Evolutionary conservation across 2,888 invertebrate genomes (phyloP).

Genomic region (Caenorhabditis sp.): DNA sequence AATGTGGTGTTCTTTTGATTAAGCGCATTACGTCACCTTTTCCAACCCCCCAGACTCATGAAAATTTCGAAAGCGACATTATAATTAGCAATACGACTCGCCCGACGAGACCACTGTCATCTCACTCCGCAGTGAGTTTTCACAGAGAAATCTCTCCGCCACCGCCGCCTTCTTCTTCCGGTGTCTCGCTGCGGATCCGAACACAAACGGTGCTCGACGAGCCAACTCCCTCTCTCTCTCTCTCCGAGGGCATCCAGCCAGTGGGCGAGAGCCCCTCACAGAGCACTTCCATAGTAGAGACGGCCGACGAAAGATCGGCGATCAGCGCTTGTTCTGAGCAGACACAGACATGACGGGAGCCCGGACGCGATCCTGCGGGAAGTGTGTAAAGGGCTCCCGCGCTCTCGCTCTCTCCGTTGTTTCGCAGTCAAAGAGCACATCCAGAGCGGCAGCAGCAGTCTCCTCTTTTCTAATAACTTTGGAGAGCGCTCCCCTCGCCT

Average conservation of each 20-base stretch:
- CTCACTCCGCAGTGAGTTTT: too few relatives aligned
- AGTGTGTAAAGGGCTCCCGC: constrained; percentile 46
- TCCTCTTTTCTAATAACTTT: constrained; percentile 37
- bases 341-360: constrained; percentile 12
- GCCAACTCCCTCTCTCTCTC: too few relatives aligned
- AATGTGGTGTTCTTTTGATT: too few relatives aligned
- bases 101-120: too few relatives aligned
- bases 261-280: constrained; percentile 43
- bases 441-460: constrained; percentile 17
- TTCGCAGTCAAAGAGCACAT: constrained; percentile 47
- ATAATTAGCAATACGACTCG: too few relatives aligned
- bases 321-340: neutral
- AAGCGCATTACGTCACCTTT: too few relatives aligned
- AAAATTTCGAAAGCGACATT: too few relatives aligned
- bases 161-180: constrained; percentile 27
- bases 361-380: constrained; percentile 16
- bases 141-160: too few relatives aligned
- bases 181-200: constrained; percentile 28
- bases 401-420: constrained; percentile 6
- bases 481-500: constrained; percentile 27
- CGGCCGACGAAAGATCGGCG: neutral
- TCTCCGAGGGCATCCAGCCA: constrained; percentile 23
- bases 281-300: constrained; percentile 5
- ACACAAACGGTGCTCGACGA: constrained; percentile 19
- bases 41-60: too few relatives aligned